Conservation (phyloP, 2,113 vertebrate species). For the Podocnemis expansa region DNA sequence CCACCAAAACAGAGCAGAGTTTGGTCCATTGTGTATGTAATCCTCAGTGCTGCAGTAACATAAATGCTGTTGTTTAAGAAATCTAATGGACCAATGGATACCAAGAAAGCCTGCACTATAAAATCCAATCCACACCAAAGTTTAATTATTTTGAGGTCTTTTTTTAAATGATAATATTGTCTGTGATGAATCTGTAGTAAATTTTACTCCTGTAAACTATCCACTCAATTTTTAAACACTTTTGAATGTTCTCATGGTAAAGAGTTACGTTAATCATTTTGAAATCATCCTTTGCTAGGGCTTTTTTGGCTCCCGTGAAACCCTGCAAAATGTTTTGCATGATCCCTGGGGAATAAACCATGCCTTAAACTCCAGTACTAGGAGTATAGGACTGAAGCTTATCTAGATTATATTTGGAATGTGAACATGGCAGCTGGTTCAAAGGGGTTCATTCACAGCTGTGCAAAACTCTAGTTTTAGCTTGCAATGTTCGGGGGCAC, state of each 20-base stretch:
- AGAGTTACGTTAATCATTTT: neutral
- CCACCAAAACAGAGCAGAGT: neutral
- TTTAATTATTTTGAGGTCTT: neutral
- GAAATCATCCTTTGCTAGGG: neutral
- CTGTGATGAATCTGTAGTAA: neutral
- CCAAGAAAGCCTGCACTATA: neutral
- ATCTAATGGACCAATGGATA: neutral
- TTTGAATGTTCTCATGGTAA: neutral
- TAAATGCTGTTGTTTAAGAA: neutral
- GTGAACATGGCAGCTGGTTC: neutral
- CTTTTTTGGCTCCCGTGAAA: neutral
- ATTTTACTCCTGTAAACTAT: neutral
- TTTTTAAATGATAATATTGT: neutral
- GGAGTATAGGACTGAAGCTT: neutral
- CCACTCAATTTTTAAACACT: neutral
- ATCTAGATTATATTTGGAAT: neutral
- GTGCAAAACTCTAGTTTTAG: neutral
- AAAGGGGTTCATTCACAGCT: constrained; percentile 17
- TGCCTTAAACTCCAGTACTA: neutral
- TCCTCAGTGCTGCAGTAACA: neutral
- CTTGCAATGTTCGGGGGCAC: neutral
- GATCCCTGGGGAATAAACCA: neutral
- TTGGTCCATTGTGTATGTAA: neutral
- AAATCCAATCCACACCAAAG: neutral
- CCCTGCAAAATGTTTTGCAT: neutral